Conservation (phyloP, 2,888 invertebrate genomes). For the Heliconius aoede region DNA sequence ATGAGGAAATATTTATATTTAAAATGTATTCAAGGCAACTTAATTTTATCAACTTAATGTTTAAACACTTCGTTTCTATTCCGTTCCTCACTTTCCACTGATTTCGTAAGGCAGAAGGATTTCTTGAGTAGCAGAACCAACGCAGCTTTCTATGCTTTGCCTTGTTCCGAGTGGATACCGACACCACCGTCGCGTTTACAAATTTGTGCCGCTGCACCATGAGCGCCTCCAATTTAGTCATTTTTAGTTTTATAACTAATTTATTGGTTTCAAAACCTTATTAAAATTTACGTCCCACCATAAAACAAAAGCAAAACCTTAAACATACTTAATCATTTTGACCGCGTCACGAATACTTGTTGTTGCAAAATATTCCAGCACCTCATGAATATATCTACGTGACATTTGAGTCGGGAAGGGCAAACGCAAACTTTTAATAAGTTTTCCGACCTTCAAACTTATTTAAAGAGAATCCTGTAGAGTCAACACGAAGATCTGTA, state of each 20-base stretch:
- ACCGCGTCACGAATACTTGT: slow-evolving; percentile 18
- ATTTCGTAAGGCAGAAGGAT: too few relatives aligned
- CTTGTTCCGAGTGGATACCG: too few relatives aligned
- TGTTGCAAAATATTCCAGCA: slow-evolving; percentile 7
- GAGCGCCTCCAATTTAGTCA: not conserved
- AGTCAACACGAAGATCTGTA: slow-evolving; percentile 37
- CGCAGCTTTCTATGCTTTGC: too few relatives aligned
- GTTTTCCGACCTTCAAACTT: slow-evolving; percentile 45
- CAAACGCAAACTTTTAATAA: slow-evolving; percentile 48
- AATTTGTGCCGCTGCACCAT: too few relatives aligned
- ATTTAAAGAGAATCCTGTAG: slow-evolving; percentile 43
- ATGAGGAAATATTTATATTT: too few relatives aligned
- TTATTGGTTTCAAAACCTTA: slow-evolving; percentile 4
- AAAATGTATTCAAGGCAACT: too few relatives aligned
- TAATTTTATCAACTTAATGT: too few relatives aligned
- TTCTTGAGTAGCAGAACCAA: too few relatives aligned
- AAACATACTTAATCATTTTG: slow-evolving; percentile 16
- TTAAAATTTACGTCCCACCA: not conserved
- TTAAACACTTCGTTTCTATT: too few relatives aligned
- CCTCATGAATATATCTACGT: slow-evolving; percentile 36
- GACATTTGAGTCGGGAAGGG: slow-evolving; percentile 36
- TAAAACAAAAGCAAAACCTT: slow-evolving; percentile 10
- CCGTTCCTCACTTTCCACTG: too few relatives aligned
- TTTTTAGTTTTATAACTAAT: not conserved
- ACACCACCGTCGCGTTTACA: too few relatives aligned